Evolutionary conservation across 2,113 vertebrate species (phyloP).

Genomic region (Helogale parvula): DNA sequence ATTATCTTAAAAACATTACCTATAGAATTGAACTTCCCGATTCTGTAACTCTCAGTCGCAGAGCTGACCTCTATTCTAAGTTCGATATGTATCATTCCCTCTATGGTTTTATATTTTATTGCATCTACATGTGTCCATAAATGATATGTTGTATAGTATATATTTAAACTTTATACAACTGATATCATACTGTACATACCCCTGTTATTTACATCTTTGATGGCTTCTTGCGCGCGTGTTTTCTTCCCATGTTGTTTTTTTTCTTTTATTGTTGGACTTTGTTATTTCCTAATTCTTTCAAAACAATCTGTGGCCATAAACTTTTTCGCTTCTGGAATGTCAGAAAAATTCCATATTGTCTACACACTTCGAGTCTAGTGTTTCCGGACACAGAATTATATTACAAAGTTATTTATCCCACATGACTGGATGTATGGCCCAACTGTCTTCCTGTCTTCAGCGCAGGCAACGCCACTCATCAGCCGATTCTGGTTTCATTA

Average conservation of each 20-base stretch:
- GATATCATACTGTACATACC: not conserved
- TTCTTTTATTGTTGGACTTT: not conserved
- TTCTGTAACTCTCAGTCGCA: slow-evolving; percentile 15
- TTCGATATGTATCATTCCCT: not conserved
- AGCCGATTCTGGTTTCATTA: not conserved
- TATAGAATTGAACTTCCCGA: slow-evolving; percentile 34
- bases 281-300: not conserved
- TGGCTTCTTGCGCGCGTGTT: not conserved
- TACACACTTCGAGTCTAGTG: not conserved
- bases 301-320: not conserved
- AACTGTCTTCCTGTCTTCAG: not conserved
- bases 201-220: not conserved
- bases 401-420: not conserved
- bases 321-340: not conserved
- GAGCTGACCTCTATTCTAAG: not conserved
- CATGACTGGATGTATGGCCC: not conserved
- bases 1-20: slow-evolving; percentile 52
- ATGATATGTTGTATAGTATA: not conserved
- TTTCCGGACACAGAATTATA: not conserved
- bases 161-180: not conserved
- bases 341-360: not conserved
- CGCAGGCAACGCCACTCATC: too few species aligned
- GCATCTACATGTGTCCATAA: not conserved
- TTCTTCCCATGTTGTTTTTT: not conserved
- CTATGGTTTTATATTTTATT: not conserved